Evolutionary conservation across 2,888 invertebrate species (phyloP).

Genomic region (Euplagia quadripunctaria): DNA sequence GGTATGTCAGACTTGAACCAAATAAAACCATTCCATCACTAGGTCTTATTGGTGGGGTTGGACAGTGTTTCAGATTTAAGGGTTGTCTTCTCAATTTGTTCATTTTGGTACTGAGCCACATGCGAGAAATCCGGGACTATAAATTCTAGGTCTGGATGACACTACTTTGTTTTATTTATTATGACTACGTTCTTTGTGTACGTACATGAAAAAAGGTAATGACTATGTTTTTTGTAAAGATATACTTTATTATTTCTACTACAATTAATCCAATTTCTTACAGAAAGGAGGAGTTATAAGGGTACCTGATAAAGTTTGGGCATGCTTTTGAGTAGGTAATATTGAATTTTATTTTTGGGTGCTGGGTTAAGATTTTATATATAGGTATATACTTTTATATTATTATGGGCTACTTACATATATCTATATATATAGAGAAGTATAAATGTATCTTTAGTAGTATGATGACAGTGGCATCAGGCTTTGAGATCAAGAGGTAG

Average conservation of each 20-base stretch:
- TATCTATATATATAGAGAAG: not conserved
- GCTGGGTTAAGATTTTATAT: slow-evolving; percentile 51
- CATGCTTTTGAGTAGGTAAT: slow-evolving; percentile 69
- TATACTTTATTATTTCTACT: slow-evolving; percentile 28
- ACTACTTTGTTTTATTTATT: too few species aligned
- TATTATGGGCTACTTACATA: not conserved
- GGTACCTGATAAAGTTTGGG: slow-evolving; percentile 49
- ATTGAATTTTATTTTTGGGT: slow-evolving; percentile 60
- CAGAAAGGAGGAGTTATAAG: slow-evolving; percentile 81
- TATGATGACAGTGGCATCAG: not conserved
- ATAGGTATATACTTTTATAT: slow-evolving; percentile 4
- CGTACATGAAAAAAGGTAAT: not conserved
- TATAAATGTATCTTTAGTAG: too few species aligned
- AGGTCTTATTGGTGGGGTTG: too few species aligned
- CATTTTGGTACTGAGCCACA: too few species aligned
- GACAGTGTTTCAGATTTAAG: too few species aligned
- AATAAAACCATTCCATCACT: not conserved
- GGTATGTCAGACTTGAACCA: too few species aligned
- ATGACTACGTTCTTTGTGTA: too few species aligned
- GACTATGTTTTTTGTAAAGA: too few species aligned
- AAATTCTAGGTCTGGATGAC: too few species aligned
- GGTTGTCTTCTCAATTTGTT: too few species aligned
- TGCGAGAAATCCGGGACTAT: too few species aligned
- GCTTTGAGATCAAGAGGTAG: not conserved
- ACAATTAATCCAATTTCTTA: slow-evolving; percentile 62